phyloP scores from a whole-genome alignment of 1,140 invertebrate species.

The Alviniconcha marisindica region DNA sequence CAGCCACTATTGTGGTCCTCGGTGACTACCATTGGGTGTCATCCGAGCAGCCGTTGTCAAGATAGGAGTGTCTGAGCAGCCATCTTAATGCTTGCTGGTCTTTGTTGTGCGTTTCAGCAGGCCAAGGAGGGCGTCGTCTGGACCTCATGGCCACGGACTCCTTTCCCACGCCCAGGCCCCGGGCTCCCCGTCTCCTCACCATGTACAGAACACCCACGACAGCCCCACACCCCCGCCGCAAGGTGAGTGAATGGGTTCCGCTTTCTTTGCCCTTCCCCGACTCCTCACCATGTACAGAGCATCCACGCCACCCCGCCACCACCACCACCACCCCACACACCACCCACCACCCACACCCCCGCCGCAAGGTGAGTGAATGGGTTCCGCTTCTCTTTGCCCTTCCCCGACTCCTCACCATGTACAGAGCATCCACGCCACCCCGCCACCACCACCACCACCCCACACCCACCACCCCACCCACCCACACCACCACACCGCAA shows the following conservation, averaged over 20 bases:
- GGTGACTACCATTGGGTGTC: no score
- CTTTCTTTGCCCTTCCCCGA: neutral
- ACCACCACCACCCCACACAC: neutral
- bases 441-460: neutral
- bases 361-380: slow-evolving; percentile 6
- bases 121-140: slow-evolving; percentile 20
- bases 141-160: slow-evolving; percentile 14
- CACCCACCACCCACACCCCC: neutral
- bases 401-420: slow-evolving; percentile 27
- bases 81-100: no score
- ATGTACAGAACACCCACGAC: slow-evolving; percentile 30
- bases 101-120: slow-evolving; percentile 9
- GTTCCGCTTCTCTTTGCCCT: no score
- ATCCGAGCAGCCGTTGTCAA: no score
- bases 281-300: slow-evolving; percentile 17
- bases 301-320: slow-evolving; percentile 5
- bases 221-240: neutral
- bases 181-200: slow-evolving; percentile 29
- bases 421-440: slow-evolving; percentile 21
- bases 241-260: neutral
- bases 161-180: slow-evolving; percentile 33
- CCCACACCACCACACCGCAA: no score
- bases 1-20: no score
- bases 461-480: no score
- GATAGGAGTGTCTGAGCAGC: no score